Base-by-base conservation (phyloP, 1,140 invertebrate species). In the Drosophila virilis region DNA sequence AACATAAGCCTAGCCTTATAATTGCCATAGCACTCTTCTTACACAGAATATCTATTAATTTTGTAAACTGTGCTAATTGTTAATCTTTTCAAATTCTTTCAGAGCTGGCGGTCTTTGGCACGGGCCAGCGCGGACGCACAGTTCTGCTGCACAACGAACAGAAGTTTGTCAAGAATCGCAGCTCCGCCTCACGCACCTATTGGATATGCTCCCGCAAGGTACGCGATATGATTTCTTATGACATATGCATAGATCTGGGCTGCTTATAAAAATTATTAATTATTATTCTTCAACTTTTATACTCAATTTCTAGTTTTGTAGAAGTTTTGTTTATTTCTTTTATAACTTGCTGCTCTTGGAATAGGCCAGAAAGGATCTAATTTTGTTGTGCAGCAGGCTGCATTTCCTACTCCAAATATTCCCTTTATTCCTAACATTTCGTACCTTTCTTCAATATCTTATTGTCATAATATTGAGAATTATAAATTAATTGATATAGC, bases 161-260 rank as follows among this genome's bases (percentile, higher is more conserved):
- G 28, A 92, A 91, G 50, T 92, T 89, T 52, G 91, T 92, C 0
- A 92, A 91, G 33, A 92, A 92, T 75, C 86, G 91, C 8, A 67
- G 82, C 58, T 91, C 91, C 3, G 64, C 76, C 4, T 85, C 84
- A 10, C 86, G 91, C 8, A 92, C 91, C 0, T 92, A 92, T 52
- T 92, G 91, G 91, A 91, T 92, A 8, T 92, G 91, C 61, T 83
- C 86, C 1, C 77, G 69, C 57, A 92, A 92, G 69, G 91, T 92
- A 17, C 68, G 66, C 72, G 22, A 6, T n/a, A 4, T 0, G 1
- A 42, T n/a, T 13, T 5, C 22, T 7, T 2, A 17, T 1, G 9
- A 42, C 1, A 9, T 57, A 28, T 28, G 22, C 22, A 5, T 28
- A 28, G 3, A 28, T 28, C 22, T 28, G 5, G 22, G 22, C 22